Base-by-base conservation (phyloP, 64 coral and sea anemone genomes). In the Montipora sp. region DNA sequence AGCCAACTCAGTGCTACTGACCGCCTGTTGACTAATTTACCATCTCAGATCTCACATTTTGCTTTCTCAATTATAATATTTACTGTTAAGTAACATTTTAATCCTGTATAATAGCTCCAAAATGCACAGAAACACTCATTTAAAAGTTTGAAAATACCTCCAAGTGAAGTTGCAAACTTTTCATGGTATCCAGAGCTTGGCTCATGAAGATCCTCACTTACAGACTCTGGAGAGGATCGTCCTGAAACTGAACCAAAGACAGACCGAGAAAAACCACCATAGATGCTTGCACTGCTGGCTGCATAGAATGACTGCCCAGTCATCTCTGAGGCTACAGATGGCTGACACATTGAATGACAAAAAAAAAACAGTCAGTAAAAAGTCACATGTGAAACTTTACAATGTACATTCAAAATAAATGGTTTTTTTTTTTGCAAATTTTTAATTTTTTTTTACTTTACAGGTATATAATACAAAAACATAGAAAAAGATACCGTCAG, bases 171-270 rank as follows among this genome's bases (percentile, higher is more conserved):
- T 11, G 98, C 80, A 77, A 99, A 96, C 70, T 96, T 95, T 23
- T 96, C 94, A 71, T 81, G 92, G 77, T 89, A 94, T 10, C 47
- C 50, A 36, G 87, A 66, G 77, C 98, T 95, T 69, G 98, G 98
- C 87, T 99, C 98, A 61, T 92, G 77, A 14, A 99, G 72, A 19
- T 94, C 98, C 81, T 99, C 98, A 59, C 98, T 99, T 18, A 99
- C 87, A 48, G 98, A 99, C 77, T 99, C 98, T 67, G 98, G 98
- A 21, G 98, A 99, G 22, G 98, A 99, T 88, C 98, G 84, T 0
- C 98, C 98, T 80, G 98, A 99, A 47, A 96, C 92, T 51, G 93
- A 95, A 7, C 98, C 98, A 91, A 99, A 96, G 77, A 97, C 95
- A 50, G 95, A 97, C 9, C 96, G 94, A 7, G 98, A 96, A 68